Evolutionary conservation across 2,113 vertebrate species (phyloP), one percentile per base, ranked within the genome.

Genomic region (Percopsis transmontana): DNA sequence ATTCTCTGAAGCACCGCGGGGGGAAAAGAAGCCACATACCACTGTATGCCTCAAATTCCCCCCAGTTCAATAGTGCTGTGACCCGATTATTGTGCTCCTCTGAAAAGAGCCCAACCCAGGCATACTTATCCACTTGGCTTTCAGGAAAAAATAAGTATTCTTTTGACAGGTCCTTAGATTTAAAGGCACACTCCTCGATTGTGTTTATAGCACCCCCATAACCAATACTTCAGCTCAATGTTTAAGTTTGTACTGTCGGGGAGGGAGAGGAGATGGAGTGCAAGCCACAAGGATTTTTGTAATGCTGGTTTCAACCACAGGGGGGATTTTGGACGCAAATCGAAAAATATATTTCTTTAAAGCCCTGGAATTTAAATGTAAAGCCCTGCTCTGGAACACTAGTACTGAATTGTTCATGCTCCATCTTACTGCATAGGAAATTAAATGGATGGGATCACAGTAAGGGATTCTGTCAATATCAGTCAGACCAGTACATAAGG

Each of bases 41-140:
- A 14, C 8, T 76, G 41, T 56, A 66, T 73, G 69, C 54, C 72
- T 57, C 27, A 33, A 33, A n/a, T 41, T 23, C 44, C 56, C 23
- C 55, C 70, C 61, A 59, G 40, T 71, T 70, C 57, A 41, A 65
- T 53, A 39, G 57, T 27, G 33, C 53, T n/a, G n/a, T 84, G 81
- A 79, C 77, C 76, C 85, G 79, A 77, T 63, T 71, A 70, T 41
- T 69, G 60, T 77, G 9, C 50, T 2, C 10, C 23, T 69, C 58
- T 76, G 64, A 77, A 77, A 77, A 68, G 70, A 70, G 63, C 21
- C 67, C 62, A 73, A 80, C 72, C 70, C 64, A 57, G 33, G 52
- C 57, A 74, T 59, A 62, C 77, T 82, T 75, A 72, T 74, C 70
- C 39, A 18, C 58, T 66, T 75, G 76, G 62, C 39, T n/a, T 69